Conservation (phyloP, 2,888 invertebrate genomes). For the Aspidiotus destructor region DNA sequence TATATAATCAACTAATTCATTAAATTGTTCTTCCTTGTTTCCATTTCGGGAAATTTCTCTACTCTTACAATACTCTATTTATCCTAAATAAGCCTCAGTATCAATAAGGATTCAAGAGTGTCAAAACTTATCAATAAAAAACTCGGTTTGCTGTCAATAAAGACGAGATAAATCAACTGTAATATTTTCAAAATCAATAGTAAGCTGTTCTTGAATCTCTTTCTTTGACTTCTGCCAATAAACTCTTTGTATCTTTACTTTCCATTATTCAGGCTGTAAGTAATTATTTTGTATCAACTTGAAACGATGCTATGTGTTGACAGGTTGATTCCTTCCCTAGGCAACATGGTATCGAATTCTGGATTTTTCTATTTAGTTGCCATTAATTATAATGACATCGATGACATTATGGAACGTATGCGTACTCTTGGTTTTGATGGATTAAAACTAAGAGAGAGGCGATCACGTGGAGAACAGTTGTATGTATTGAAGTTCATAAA, state of each 20-base stretch:
- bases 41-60: too few relatives aligned
- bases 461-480: conserved; percentile 78
- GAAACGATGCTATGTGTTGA: too few relatives aligned
- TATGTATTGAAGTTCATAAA: conserved; percentile 62
- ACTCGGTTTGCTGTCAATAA: too few relatives aligned
- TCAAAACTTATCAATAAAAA: too few relatives aligned
- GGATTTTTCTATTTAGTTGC: conserved; percentile 83
- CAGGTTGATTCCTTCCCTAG: conserved; percentile 58
- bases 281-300: conserved; percentile 40
- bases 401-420: conserved; percentile 57
- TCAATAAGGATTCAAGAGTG: too few relatives aligned
- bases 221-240: background rate
- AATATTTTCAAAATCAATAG: too few relatives aligned
- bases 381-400: conserved; percentile 78
- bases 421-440: conserved; percentile 50
- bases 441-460: conserved; percentile 57
- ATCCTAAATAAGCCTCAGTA: too few relatives aligned
- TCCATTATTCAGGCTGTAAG: conserved; percentile 1
- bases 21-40: too few relatives aligned
- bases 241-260: background rate
- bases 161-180: too few relatives aligned
- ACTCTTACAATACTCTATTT: too few relatives aligned
- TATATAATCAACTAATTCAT: too few relatives aligned
- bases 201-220: too few relatives aligned
- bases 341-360: conserved; percentile 56